A percentile compares a stretch with the other conserved stretches of the same genome.
phyloP scores from a whole-genome alignment of 2,113 vertebrate species.

The Dryoscopus gambensis region DNA sequence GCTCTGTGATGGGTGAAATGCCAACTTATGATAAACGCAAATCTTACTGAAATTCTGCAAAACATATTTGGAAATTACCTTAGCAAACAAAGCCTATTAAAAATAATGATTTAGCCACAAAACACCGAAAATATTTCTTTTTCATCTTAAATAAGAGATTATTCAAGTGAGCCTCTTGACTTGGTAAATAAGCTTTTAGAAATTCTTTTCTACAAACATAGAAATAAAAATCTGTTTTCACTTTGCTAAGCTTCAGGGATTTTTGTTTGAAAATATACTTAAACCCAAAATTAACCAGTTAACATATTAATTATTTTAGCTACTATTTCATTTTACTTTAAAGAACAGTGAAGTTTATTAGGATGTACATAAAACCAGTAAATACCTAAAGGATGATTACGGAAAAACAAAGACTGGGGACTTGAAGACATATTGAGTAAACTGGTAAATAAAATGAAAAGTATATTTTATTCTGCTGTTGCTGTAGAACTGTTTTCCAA shows the following conservation, averaged over 20 bases:
- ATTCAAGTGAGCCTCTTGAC: not conserved
- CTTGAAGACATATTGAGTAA: not conserved
- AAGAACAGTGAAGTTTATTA: not conserved
- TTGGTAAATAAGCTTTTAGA: not conserved
- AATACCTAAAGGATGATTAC: not conserved
- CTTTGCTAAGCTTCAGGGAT: not conserved
- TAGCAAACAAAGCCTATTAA: not conserved
- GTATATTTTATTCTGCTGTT: conserved; percentile 13
- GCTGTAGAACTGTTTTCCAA: conserved; percentile 12
- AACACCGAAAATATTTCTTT: not conserved
- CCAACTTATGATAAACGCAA: not conserved
- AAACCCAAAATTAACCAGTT: not conserved
- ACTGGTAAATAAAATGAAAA: conserved; percentile 20
- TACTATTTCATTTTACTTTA: not conserved
- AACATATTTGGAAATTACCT: not conserved
- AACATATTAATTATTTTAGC: not conserved
- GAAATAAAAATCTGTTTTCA: not conserved
- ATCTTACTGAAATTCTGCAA: not conserved
- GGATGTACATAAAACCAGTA: not conserved
- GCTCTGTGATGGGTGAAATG: not conserved
- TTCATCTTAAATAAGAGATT: not conserved
- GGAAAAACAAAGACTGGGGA: not conserved
- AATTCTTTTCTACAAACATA: not conserved
- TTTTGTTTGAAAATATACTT: not conserved
- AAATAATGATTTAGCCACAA: not conserved